These are phyloP conservation scores for Indri indri DNA, from an alignment of 2,113 vertebrate species.

Conservation along the genomic window DNA sequence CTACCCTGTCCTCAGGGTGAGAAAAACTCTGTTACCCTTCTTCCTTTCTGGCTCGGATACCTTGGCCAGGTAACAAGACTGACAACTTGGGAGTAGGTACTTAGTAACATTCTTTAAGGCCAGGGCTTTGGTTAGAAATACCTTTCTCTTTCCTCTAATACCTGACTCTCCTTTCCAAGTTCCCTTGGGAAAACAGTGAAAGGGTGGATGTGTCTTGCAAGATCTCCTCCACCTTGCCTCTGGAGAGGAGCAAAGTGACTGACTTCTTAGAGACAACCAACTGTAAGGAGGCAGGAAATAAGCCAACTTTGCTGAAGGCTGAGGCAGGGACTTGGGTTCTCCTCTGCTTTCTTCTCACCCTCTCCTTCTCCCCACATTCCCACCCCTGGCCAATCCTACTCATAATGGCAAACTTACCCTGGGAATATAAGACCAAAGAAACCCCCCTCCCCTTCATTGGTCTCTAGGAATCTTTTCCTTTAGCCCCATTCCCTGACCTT, in stretches of 20 bases:
- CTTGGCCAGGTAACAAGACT: constrained; percentile 11
- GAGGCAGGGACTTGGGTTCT: background rate
- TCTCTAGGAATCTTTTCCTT: background rate
- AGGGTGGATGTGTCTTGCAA: background rate
- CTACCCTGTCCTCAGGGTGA: constrained; percentile 38
- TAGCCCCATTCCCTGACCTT: constrained; percentile 5
- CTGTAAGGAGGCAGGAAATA: background rate
- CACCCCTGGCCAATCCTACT: constrained; percentile 14
- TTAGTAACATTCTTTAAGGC: constrained; percentile 46
- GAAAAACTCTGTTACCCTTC: background rate
- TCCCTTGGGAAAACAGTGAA: constrained; percentile 12
- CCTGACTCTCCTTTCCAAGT: constrained; percentile 1
- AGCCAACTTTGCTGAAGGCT: constrained; percentile 25
- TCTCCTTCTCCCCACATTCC: background rate
- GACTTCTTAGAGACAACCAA: background rate
- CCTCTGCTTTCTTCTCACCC: background rate
- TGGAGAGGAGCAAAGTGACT: background rate
- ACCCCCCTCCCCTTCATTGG: background rate
- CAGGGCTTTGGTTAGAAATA: constrained; percentile 46
- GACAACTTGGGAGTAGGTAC: constrained; percentile 20
- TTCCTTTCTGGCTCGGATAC: constrained; percentile 7
- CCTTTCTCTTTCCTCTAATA: constrained; percentile 28
- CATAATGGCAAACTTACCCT: constrained; percentile 8
- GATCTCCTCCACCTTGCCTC: background rate
- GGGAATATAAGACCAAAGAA: background rate